A percentile compares a stretch with the other conserved stretches of the same genome.
Conservation (phyloP, 2,113 vertebrate species). For the Notechis scutatus region DNA sequence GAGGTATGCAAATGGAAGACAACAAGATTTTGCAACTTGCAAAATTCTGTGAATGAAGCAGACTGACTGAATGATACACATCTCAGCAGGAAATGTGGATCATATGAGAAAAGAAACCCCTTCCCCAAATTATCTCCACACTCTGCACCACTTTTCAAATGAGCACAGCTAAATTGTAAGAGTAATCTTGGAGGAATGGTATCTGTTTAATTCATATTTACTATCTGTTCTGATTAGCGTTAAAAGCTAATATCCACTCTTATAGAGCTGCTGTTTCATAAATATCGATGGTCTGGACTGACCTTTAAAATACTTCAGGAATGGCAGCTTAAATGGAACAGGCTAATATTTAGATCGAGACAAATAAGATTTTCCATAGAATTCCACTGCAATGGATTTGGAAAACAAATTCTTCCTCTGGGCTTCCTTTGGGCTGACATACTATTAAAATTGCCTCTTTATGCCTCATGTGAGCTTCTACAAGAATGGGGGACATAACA, state of each 20-base stretch:
- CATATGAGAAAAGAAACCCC: neutral
- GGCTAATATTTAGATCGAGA: neutral
- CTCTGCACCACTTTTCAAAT: neutral
- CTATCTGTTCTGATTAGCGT: neutral
- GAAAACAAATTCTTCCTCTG: neutral
- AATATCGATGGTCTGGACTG: neutral
- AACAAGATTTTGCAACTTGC: neutral
- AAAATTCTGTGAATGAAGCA: neutral
- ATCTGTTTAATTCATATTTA: neutral
- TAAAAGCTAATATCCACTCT: no score
- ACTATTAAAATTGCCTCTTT: neutral
- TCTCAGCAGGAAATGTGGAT: neutral
- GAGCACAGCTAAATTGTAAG: neutral
- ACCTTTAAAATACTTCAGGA: neutral
- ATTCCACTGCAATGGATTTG: neutral
- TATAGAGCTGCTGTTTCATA: neutral
- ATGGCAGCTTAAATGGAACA: neutral
- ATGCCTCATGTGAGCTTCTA: neutral
- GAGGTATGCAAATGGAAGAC: neutral
- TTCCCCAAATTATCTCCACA: neutral
- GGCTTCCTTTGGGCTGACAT: neutral
- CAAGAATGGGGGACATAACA: no score
- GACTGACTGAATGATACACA: neutral
- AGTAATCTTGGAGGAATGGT: neutral
- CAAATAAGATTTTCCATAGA: neutral